phyloP scores from a whole-genome alignment of 2,888 invertebrate species.

The Luffia ferchaultella region DNA sequence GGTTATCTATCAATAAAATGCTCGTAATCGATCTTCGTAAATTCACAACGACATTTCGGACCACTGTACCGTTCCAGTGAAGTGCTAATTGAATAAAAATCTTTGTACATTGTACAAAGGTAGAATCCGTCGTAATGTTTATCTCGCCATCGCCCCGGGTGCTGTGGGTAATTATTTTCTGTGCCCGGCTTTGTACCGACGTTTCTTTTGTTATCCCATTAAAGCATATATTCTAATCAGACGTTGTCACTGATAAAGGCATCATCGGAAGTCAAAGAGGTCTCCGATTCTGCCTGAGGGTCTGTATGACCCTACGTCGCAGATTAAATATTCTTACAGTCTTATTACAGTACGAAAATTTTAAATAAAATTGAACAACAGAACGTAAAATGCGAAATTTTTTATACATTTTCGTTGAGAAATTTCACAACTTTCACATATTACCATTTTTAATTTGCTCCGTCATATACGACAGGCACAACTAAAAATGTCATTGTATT shows the following conservation, averaged over 20 bases:
- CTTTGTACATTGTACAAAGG: neutral
- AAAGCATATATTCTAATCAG: constrained; percentile 3
- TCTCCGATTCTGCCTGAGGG: neutral
- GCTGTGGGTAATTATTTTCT: constrained; percentile 36
- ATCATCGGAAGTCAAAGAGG: neutral
- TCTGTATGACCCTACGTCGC: neutral
- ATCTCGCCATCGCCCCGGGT: constrained; percentile 21
- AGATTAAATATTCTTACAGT: too few species aligned
- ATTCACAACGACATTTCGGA: neutral
- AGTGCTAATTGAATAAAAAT: neutral
- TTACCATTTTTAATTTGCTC: too few species aligned
- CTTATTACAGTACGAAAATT: too few species aligned
- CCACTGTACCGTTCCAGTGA: neutral
- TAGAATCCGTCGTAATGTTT: neutral
- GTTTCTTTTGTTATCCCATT: constrained; percentile 14
- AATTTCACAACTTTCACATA: too few species aligned
- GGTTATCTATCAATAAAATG: too few species aligned
- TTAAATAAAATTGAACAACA: too few species aligned
- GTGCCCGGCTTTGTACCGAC: constrained; percentile 17
- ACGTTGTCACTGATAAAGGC: neutral
- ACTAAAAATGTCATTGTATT: too few species aligned
- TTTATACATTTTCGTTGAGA: too few species aligned
- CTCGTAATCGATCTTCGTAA: neutral
- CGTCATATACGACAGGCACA: too few species aligned
- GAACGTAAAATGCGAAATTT: too few species aligned